Evolutionary conservation across 2,888 invertebrate species (phyloP).

Genomic region (Punctoribates punctum): DNA sequence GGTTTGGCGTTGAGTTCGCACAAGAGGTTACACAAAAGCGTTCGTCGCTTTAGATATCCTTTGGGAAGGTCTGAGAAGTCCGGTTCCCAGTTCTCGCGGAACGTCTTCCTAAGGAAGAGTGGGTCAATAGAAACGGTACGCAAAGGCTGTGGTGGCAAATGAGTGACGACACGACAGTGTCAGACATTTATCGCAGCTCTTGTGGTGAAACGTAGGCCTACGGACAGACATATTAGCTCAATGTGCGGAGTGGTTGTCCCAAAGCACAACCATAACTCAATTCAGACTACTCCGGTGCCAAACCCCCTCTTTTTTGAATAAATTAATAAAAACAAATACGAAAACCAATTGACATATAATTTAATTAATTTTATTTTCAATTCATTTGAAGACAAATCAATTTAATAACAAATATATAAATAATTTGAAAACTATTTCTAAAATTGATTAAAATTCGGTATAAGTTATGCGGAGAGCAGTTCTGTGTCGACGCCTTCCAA

Average conservation of each 20-base stretch:
- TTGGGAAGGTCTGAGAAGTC: constrained; percentile 35
- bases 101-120: constrained; percentile 34
- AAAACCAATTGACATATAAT: not conserved
- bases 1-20: constrained; percentile 24
- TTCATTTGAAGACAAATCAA: not conserved
- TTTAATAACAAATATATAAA: not conserved
- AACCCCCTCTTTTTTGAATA: not conserved
- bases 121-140: constrained; percentile 30
- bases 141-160: constrained; percentile 1
- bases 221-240: constrained; percentile 27
- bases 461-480: not conserved
- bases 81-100: constrained; percentile 9
- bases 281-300: constrained; percentile 19
- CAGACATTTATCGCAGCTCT: constrained; percentile 16
- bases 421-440: not conserved
- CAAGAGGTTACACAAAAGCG: constrained; percentile 28
- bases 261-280: constrained; percentile 17
- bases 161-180: constrained; percentile 19
- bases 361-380: not conserved
- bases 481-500: constrained; percentile 39
- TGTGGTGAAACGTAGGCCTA: constrained; percentile 33
- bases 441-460: not conserved
- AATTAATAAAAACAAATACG: not conserved
- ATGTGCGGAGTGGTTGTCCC: constrained; percentile 23
- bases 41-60: constrained; percentile 11